Conservation (phyloP, 2,113 vertebrate species). For the Amphilophus citrinellus region DNA sequence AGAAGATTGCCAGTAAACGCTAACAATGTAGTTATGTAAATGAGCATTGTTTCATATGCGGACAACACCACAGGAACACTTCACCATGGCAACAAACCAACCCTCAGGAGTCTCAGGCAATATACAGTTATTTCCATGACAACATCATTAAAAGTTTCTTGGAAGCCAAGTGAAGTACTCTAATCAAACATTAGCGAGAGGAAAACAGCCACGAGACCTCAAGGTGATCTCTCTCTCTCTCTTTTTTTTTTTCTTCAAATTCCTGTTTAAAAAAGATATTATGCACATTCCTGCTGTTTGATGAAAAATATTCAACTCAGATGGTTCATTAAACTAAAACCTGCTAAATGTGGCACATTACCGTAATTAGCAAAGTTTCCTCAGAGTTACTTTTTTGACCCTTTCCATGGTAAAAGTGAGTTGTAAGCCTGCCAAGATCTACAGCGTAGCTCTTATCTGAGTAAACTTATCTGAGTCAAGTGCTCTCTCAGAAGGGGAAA, state of each 20-base stretch:
- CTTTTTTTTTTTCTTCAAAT: slow-evolving; percentile 4
- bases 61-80: slow-evolving; percentile 47
- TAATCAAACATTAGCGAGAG: slow-evolving; percentile 57
- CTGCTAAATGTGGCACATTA: slow-evolving; percentile 23
- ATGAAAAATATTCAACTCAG: slow-evolving; percentile 11
- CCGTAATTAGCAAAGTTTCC: slow-evolving; percentile 19
- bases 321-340: slow-evolving; percentile 39
- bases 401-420: slow-evolving; percentile 22
- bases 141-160: slow-evolving; percentile 71
- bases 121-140: slow-evolving; percentile 62
- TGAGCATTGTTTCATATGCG: slow-evolving; percentile 42
- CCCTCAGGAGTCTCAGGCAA: slow-evolving; percentile 34
- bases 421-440: slow-evolving; percentile 5
- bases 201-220: slow-evolving; percentile 48
- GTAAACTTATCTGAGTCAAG: neutral
- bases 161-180: slow-evolving; percentile 47
- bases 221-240: slow-evolving; percentile 44
- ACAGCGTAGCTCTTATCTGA: neutral
- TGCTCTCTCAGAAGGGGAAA: neutral
- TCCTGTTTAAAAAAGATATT: slow-evolving; percentile 35
- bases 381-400: slow-evolving; percentile 14
- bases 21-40: slow-evolving; percentile 51
- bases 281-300: slow-evolving; percentile 5
- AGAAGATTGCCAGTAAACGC: slow-evolving; percentile 23
- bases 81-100: slow-evolving; percentile 69